Base-by-base conservation (phyloP, 2,888 invertebrate genomes). In the Belgica antarctica region DNA sequence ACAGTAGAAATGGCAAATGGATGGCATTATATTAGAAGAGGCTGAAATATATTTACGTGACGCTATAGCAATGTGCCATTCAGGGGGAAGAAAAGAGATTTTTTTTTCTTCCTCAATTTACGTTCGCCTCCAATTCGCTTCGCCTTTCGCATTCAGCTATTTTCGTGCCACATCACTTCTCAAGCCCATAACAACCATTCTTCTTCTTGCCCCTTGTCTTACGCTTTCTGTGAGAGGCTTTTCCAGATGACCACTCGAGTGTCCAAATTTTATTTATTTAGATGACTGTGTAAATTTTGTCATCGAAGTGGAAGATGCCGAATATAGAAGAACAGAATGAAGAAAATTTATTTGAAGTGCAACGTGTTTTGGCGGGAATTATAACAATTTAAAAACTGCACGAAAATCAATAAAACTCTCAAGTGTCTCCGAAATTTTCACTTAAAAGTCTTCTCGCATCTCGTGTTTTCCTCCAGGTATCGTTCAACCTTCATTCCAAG, bases 181-280 rank as follows among this genome's bases (percentile, higher is more conserved):
- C 52, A 22, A 12, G n/a, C n/a, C n/a, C n/a, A n/a, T n/a, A n/a
- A n/a, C n/a, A n/a, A n/a, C n/a, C n/a, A n/a, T n/a, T n/a, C n/a
- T n/a, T n/a, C n/a, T n/a, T n/a, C n/a, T n/a, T n/a, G n/a, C 52
- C 19, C 19, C 22, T 22, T 22, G 52, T 7, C 7, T 19, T 41
- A 3, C 41, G 41, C 17, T 22, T 17, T 10, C 52, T 19, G 5
- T 4, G 3, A 7, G 15, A 46, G 17, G 46, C 46, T 17, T 46
- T 46, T 59, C 27, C 59, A 59, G 27, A 27, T 59, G 59, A n/a
- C 27, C 59, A 59, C 59, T 59, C 25, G 59, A 59, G 59, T 59
- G 25, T 57, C 17, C 57, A 4, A 59, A 59, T 59, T 59, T 25
- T 59, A 59, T 59, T 59, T 59, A 25, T 24, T 59, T 59, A 59